A percentile compares a stretch with the other conserved stretches of the same genome.
Evolutionary conservation across 1,140 invertebrate genomes (phyloP).

Genomic region (Atta colombica): DNA sequence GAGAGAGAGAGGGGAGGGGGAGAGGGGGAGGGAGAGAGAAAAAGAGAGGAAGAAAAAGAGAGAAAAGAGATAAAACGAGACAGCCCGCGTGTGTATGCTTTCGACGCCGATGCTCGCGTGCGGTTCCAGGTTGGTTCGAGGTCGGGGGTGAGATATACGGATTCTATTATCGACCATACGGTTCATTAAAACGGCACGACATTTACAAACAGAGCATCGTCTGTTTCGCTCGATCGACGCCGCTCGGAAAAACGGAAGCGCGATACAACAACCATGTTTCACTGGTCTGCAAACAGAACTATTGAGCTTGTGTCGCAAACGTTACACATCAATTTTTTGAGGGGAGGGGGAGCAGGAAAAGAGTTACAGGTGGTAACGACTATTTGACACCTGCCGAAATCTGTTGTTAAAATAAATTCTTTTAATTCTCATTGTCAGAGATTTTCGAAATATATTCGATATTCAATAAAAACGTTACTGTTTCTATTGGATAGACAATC

Average conservation of each 20-base stretch:
- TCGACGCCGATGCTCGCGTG: conserved; percentile 55
- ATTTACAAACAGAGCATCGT: conserved; percentile 66
- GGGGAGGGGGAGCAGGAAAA: not conserved
- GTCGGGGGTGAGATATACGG: conserved; percentile 68
- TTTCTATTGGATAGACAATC: not conserved
- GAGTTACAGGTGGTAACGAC: conserved; percentile 36
- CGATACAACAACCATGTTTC: conserved; percentile 25
- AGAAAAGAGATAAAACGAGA: conserved; percentile 21
- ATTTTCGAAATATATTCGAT: not conserved
- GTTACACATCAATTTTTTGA: conserved; percentile 5
- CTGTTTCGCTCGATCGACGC: conserved; percentile 37
- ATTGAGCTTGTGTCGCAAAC: not conserved
- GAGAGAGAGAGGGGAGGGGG: conserved; percentile 13
- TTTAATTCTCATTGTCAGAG: not conserved
- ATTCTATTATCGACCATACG: conserved; percentile 72
- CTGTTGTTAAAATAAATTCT: conserved; percentile 33
- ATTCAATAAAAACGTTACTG: not conserved
- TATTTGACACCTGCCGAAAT: conserved; percentile 24
- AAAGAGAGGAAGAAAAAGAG: not conserved
- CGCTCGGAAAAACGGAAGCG: conserved; percentile 41
- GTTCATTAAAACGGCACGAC: conserved; percentile 70
- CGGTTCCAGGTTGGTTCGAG: conserved; percentile 48
- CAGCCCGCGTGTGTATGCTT: conserved; percentile 10
- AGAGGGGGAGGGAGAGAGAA: not conserved
- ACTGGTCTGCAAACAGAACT: conserved; percentile 33